Evolutionary conservation across 2,797 vertebrate species (phyloP), one percentile per base, ranked within the genome.

Genomic region (Hybognathus amarus): DNA sequence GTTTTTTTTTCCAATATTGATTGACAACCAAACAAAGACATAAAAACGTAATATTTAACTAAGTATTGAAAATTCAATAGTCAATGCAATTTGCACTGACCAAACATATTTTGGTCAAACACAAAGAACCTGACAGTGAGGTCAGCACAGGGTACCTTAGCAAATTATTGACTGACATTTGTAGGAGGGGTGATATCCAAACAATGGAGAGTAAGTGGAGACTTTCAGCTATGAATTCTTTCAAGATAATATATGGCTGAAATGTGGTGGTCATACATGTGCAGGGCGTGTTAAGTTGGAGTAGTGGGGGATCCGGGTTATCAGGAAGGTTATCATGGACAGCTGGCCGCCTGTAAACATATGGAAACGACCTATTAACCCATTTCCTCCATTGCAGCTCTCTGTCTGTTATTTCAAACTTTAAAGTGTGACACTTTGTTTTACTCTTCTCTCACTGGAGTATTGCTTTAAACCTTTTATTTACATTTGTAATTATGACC

Each of bases 291-390:
- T 56, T 82, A 76, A 75, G 64, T 45, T 77, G 36, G 73, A 83
- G 50, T 71, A 22, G 69, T 82, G 54, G 38, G 36, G 42, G 40
- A 71, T 78, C 47, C 50, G 69, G 87, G 80, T 90, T 90, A 90
- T 90, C 88, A 83, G 68, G 18, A 33, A 86, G 87, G 88, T 91
- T 89, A 91, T 91, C 87, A 78, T 27, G 36, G 67, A 84, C 40
- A 61, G 79, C 70, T 76, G 61, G 27, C 74, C 88, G 68, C 22
- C 68, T 83, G 80, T 87, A 90, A 89, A 88, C 89, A 89, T 66
- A 85, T 88, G 87, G 87, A 92, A 89, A 88, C 36, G 56, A 87
- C 85, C 83, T 79, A 88, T 88, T 87, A 87, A 81, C 80, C 88
- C 79, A 83, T 83, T 89, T 90, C 89, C 87, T 89, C 22, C 66